Conservation (phyloP, 2,113 vertebrate species). For the Podilymbus podiceps region DNA sequence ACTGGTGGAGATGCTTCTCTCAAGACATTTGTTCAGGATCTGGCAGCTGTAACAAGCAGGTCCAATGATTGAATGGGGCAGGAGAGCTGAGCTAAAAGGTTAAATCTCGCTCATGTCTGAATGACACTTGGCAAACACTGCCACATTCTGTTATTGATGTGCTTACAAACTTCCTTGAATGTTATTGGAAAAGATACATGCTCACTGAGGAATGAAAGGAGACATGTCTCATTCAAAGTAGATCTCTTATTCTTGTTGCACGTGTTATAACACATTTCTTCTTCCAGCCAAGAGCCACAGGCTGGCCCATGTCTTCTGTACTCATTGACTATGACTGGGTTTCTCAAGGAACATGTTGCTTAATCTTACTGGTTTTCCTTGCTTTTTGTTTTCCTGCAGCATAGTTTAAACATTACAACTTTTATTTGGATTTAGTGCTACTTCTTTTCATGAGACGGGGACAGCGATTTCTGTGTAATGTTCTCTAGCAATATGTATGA, state of each 20-base stretch:
- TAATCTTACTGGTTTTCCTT: neutral
- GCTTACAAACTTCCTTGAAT: constrained; percentile 10
- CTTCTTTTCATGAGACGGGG: neutral
- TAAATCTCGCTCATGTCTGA: neutral
- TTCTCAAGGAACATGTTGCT: neutral
- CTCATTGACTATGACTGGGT: neutral
- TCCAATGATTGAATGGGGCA: neutral
- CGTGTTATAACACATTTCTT: neutral
- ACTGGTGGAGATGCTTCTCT: neutral
- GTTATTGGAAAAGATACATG: neutral
- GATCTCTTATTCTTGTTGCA: neutral
- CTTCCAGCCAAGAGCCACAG: neutral
- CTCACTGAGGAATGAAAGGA: neutral
- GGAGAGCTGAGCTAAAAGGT: neutral
- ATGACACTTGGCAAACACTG: neutral
- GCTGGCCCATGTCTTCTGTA: neutral
- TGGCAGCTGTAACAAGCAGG: constrained; percentile 8
- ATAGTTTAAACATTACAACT: neutral
- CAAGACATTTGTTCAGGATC: constrained; percentile 9
- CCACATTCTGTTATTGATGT: neutral
- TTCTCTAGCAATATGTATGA: neutral
- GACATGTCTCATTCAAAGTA: neutral
- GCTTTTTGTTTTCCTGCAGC: neutral
- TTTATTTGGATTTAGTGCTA: neutral
- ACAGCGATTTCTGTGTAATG: neutral